Base-by-base conservation (phyloP, 1,140 invertebrate species). In the Hyphantria cunea region DNA sequence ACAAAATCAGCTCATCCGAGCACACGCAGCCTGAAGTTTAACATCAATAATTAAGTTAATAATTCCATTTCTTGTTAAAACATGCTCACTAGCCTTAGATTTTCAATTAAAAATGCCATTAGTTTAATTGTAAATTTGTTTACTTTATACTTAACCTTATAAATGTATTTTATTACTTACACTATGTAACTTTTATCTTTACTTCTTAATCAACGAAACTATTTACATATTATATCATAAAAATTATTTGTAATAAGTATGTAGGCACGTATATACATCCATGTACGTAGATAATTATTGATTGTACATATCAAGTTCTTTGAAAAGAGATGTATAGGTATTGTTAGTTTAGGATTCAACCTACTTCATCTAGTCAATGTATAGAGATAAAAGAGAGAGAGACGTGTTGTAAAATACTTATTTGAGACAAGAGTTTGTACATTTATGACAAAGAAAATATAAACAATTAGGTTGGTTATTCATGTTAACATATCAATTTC, bases 1-100 rank as follows among this genome's bases (percentile, higher is more conserved):
- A 60, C 77, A 10, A 87, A 76, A 61, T 49, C 75, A 12, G 76
- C 84, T 5, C 88, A 91, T 54, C 84, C 89, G 6, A 91, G 88
- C 70, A 84, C 89, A 5, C 83, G 87, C 48, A 91, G 89, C 67
- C 83, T 92, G 51, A 91, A 92, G 74, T 86, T 84, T 64, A 89
- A 90, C 67, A 79, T 86, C 64, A 87, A 88, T 64, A 83, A 77
- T 75, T 88, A 86, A 83, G 66, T 76, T 56, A 48, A 67, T 71
- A 59, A 86, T 85, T 82, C 80, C 79, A 86, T 72, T 78, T 74
- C 56, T 41, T 64, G 42, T 69, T 70, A 70, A 54, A 64, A 61
- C 39, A 65, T 89, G 83, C 80, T 87, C 80, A 87, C 82, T 85
- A 85, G 77, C 45, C 33, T 51, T 75, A 75, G 61, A 41, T 61